Evolutionary conservation across 2,888 invertebrate species (phyloP).

Genomic region (Tipula helvola): DNA sequence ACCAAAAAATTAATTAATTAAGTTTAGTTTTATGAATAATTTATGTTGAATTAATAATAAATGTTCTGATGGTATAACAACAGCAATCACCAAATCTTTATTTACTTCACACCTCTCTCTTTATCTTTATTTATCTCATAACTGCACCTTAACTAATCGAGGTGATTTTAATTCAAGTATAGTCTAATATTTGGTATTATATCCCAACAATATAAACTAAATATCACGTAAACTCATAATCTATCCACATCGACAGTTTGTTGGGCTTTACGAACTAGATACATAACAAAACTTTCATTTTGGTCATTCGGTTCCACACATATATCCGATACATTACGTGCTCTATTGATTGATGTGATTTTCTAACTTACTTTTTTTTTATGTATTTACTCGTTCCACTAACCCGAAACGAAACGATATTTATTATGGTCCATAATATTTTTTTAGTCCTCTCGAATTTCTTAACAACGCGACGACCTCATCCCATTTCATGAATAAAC

Average conservation of each 20-base stretch:
- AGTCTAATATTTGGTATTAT: too few relatives aligned
- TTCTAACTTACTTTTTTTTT: background rate
- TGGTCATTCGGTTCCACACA: background rate
- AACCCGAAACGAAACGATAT: background rate
- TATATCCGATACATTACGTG: background rate
- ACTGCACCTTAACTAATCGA: too few relatives aligned
- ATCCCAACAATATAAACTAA: background rate
- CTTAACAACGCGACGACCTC: background rate
- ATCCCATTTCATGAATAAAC: background rate
- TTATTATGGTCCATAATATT: background rate
- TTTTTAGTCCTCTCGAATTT: background rate
- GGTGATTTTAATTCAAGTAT: too few relatives aligned
- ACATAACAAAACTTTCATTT: background rate
- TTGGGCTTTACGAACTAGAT: background rate
- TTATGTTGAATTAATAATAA: too few relatives aligned
- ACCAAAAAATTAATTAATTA: too few relatives aligned
- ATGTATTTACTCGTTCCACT: background rate
- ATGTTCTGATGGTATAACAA: too few relatives aligned
- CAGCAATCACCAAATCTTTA: too few relatives aligned
- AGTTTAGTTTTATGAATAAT: too few relatives aligned
- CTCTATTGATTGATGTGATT: background rate
- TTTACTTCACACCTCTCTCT: too few relatives aligned
- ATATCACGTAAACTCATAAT: background rate
- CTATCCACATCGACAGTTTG: background rate
- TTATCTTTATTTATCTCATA: too few relatives aligned